These are phyloP conservation scores for Danaus plexippus DNA, from an alignment of 1,140 invertebrate genomes.

Conservation along the genomic window DNA sequence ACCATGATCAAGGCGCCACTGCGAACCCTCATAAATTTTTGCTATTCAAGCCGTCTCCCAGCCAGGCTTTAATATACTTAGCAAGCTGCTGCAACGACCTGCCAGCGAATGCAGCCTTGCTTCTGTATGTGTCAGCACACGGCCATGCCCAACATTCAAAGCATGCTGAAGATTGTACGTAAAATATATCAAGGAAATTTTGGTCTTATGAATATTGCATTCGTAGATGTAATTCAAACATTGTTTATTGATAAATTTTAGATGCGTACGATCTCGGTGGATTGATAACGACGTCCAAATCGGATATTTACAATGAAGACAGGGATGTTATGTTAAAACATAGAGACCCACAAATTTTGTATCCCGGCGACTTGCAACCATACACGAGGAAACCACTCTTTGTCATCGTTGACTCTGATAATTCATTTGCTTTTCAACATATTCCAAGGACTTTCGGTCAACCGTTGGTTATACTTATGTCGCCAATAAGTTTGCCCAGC, in stretches of 20 bases:
- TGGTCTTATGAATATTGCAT: background rate
- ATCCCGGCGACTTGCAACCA: slow-evolving; percentile 93
- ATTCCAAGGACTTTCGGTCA: slow-evolving; percentile 94
- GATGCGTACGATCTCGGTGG: slow-evolving; percentile 95
- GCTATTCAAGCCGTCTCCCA: slow-evolving; percentile 95
- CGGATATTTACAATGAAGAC: slow-evolving; percentile 46
- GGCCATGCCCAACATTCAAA: slow-evolving; percentile 73
- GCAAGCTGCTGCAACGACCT: slow-evolving; percentile 96
- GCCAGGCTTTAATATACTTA: slow-evolving; percentile 93
- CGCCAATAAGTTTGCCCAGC: slow-evolving; percentile 89
- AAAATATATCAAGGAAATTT: background rate
- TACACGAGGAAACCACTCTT: slow-evolving; percentile 94
- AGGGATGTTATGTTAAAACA: slow-evolving; percentile 53
- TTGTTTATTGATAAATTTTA: slow-evolving; percentile 45
- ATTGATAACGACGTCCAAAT: slow-evolving; percentile 86
- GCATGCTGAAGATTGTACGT: slow-evolving; percentile 90
- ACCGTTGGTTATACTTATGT: slow-evolving; percentile 95
- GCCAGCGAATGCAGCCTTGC: slow-evolving; percentile 89
- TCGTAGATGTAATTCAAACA: background rate
- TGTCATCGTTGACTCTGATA: slow-evolving; percentile 95
- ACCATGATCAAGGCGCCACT: slow-evolving; percentile 20
- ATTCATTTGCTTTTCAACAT: slow-evolving; percentile 94
- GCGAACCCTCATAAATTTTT: slow-evolving; percentile 98
- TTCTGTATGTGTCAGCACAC: slow-evolving; percentile 95
- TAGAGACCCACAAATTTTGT: slow-evolving; percentile 84